Base-by-base conservation (phyloP, 1,140 invertebrate genomes). In the Rhysida immarginata region DNA sequence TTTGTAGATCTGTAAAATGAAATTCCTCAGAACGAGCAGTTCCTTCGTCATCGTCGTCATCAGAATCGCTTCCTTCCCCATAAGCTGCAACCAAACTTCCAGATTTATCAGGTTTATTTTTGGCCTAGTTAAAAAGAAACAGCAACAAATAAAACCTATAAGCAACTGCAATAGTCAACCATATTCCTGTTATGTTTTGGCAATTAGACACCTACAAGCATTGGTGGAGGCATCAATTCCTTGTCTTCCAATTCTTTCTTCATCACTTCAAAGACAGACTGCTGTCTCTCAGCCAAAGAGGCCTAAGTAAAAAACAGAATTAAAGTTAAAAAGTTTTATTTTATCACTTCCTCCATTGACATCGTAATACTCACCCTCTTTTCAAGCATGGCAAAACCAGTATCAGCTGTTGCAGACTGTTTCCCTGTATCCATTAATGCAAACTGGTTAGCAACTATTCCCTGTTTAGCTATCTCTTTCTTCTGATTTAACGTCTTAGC, bases 401-500 rank as follows among this genome's bases (percentile, higher is more conserved):
- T 86, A 72, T 94, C 91, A 1, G 90, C 89, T 24, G 88, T 84
- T 13, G 82, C 84, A 42, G 65, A 61, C 59, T 71, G 66, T 49
- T 60, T 64, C 23, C 59, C 18, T 55, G 26, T 52, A 46, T 26
- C 43, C 20, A 26, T 24, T 45, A 16, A 21, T 8, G 21, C 20
- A 13, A 20, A 53, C 55, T 42, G 52, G 48, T 48, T 53, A 23
- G 64, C 58, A 14, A 75, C 77, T 68, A 77, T 74, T 57, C 77
- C 80, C 48, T 77, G 77, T 59, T 81, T 80, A 25, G 82, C 79
- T 58, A 79, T 84, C 63, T 96, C 91, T 71, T 97, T 97, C 72
- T 94, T 92, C 65, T 96, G 92, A 71, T 98, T 97, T 53, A 96
- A 73, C 3, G 88, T 92, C 66, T 96, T 93, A 0, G 95, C 95